phyloP scores from a whole-genome alignment of 2,113 vertebrate genomes.

The Urocynchramus pylzowi region DNA sequence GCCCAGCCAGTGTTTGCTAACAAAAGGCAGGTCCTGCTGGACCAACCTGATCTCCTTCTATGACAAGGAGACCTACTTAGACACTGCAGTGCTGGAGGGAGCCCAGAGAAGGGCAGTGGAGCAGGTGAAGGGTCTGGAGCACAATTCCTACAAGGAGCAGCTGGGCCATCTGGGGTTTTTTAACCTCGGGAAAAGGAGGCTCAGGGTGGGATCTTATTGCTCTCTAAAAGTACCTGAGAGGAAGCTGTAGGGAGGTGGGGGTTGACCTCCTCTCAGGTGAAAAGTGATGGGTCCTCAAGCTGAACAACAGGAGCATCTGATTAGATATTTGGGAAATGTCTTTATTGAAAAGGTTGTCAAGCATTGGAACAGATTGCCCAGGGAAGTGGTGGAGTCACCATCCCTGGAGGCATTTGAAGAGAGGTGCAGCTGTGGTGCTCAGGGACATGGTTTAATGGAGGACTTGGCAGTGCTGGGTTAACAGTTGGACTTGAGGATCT shows the following conservation, averaged over 20 bases:
- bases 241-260: background rate
- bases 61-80: background rate
- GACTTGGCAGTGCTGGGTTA: background rate
- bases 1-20: background rate
- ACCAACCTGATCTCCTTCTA: background rate
- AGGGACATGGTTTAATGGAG: background rate
- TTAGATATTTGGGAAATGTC: background rate
- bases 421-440: background rate
- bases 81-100: background rate
- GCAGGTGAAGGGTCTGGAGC: background rate
- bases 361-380: background rate
- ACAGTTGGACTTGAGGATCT: background rate
- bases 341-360: background rate
- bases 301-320: background rate
- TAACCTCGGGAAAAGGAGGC: background rate
- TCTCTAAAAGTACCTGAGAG: background rate
- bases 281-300: background rate
- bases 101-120: background rate
- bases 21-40: background rate
- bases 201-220: rapidly evolving
- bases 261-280: background rate
- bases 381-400: background rate
- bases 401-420: background rate
- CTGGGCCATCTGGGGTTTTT: background rate
- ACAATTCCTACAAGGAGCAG: background rate